These are phyloP conservation scores for Tromatobia lineatoria DNA, from an alignment of 2,888 invertebrate species.

Conservation along the genomic window DNA sequence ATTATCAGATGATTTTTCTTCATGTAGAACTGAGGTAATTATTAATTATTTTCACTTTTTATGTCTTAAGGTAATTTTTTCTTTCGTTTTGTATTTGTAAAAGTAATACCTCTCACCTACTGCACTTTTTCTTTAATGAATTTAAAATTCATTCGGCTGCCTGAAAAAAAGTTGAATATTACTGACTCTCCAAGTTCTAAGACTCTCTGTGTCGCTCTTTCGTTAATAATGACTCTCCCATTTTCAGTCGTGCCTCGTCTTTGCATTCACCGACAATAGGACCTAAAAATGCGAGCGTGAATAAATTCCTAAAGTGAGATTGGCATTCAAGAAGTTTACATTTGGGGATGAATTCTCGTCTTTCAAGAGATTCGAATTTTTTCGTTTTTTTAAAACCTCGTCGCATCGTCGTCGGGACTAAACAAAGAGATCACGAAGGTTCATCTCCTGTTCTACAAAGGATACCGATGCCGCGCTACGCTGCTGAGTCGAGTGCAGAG, in stretches of 20 bases:
- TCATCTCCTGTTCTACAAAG: constrained; percentile 64
- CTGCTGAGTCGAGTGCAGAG: constrained; percentile 31
- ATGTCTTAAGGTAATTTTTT: background rate
- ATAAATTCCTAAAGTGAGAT: constrained; percentile 5
- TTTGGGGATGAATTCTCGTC: constrained; percentile 33
- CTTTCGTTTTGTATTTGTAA: background rate
- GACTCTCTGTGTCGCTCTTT: no score
- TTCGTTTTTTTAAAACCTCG: constrained; percentile 8
- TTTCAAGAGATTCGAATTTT: background rate
- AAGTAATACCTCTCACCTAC: no score
- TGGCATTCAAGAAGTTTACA: constrained; percentile 7
- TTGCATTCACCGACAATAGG: background rate
- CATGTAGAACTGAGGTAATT: no score
- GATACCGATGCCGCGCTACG: constrained; percentile 49
- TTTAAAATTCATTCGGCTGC: no score
- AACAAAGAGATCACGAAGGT: constrained; percentile 50
- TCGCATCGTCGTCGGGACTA: constrained; percentile 20
- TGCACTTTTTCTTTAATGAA: no score
- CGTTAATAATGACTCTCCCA: no score
- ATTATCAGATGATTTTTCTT: no score
- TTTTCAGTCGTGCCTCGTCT: background rate
- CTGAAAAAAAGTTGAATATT: no score
- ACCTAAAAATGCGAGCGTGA: background rate
- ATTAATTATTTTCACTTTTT: no score
- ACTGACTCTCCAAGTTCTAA: no score